phyloP scores from a whole-genome alignment of 2,888 invertebrate genomes.

The Trisateles emortualis region DNA sequence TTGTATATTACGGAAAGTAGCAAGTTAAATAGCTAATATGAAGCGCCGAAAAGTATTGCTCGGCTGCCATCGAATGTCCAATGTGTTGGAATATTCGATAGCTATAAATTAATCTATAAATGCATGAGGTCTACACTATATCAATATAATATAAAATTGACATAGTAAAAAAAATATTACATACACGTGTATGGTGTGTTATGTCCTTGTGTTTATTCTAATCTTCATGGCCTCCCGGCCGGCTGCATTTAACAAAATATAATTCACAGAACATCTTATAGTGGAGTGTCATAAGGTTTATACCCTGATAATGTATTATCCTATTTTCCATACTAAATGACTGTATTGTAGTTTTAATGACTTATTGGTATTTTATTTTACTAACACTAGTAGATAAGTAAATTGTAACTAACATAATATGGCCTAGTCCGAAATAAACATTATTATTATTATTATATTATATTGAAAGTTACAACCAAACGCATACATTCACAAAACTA shows the following conservation, averaged over 20 bases:
- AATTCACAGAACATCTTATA: slow-evolving; percentile 55
- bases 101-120: slow-evolving; percentile 19
- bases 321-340: too few relatives aligned
- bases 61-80: slow-evolving; percentile 27
- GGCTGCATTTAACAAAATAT: slow-evolving; percentile 72
- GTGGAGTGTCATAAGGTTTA: too few relatives aligned
- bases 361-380: too few relatives aligned
- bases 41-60: slow-evolving; percentile 28
- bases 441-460: too few relatives aligned
- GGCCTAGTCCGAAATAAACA: too few relatives aligned
- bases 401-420: too few relatives aligned
- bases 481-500: too few relatives aligned
- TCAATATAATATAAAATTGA: slow-evolving; percentile 48
- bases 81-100: slow-evolving; percentile 12
- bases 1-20: slow-evolving; percentile 28
- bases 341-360: too few relatives aligned
- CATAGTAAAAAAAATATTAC: slow-evolving; percentile 58
- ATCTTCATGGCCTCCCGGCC: slow-evolving; percentile 62
- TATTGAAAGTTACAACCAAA: too few relatives aligned
- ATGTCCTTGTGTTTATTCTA: slow-evolving; percentile 56
- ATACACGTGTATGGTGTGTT: slow-evolving; percentile 66
- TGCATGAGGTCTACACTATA: slow-evolving; percentile 36
- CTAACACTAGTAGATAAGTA: too few relatives aligned
- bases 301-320: too few relatives aligned
- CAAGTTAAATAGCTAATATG: slow-evolving; percentile 15